These are phyloP conservation scores for Climacteris rufus DNA, from an alignment of 2,113 vertebrate species.

Conservation along the genomic window DNA sequence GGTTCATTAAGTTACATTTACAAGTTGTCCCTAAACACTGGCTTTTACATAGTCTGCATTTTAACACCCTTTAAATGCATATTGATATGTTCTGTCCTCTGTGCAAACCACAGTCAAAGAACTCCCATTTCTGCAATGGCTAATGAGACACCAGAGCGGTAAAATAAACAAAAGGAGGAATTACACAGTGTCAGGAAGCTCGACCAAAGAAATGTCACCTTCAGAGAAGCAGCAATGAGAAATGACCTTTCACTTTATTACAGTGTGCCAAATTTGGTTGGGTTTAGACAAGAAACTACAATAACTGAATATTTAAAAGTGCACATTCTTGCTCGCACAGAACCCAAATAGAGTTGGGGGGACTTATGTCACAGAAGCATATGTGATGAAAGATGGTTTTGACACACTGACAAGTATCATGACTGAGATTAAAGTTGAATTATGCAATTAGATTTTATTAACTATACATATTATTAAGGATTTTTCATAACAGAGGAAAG, in stretches of 20 bases:
- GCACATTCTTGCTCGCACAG: background rate
- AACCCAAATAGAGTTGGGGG: background rate
- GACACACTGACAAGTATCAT: background rate
- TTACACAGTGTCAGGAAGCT: constrained; percentile 18
- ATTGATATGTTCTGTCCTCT: constrained; percentile 11
- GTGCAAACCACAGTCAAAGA: constrained; percentile 42
- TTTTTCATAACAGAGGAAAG: constrained; percentile 18
- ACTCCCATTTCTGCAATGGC: constrained; percentile 6
- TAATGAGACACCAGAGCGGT: constrained; percentile 23
- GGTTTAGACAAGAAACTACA: constrained; percentile 27
- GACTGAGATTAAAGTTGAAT: constrained; percentile 11
- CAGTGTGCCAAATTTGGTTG: constrained; percentile 23
- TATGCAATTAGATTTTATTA: constrained; percentile 50
- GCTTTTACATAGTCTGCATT: constrained; percentile 29
- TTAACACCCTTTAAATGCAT: constrained; percentile 17
- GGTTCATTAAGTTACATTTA: constrained; percentile 34
- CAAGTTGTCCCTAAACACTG: constrained; percentile 20
- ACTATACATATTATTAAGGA: constrained; percentile 18
- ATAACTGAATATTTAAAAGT: constrained; percentile 41
- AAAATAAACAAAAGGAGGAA: constrained; percentile 51
- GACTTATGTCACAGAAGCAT: background rate
- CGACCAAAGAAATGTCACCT: constrained; percentile 43
- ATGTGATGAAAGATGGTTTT: background rate
- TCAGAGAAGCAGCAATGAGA: constrained; percentile 33
- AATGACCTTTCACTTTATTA: constrained; percentile 50